Base-by-base conservation (phyloP, 2,113 vertebrate species). In the Nyctereutes procyonoides region DNA sequence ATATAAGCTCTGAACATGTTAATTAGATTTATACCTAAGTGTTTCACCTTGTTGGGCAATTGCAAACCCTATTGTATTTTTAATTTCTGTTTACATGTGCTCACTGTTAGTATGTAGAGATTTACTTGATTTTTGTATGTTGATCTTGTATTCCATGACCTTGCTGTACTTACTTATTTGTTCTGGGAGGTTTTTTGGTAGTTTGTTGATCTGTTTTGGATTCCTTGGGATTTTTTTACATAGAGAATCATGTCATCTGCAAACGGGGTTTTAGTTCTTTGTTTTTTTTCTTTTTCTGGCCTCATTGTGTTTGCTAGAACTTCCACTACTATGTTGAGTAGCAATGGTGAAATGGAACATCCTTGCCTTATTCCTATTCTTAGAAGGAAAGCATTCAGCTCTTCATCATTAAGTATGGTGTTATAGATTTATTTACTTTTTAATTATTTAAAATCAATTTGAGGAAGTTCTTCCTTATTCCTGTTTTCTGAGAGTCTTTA, bases 401-500 rank as follows among this genome's bases (percentile, higher is more conserved):
- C 38, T 84, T 56, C 30, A 14, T 43, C 13, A 82, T 81, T 69
- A n/a, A n/a, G 11, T 43, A 22, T 73, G 48, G 63, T 69, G 28
- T 62, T 91, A 71, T 20, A 60, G 65, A 32, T 71, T 82, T 71
- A 71, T 43, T 67, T 84, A 32, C 69, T 71, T 38, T 38, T 43
- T 53, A 17, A 26, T 58, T 82, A 53, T 82, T 28, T 79, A 20
- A 60, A 19, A 67, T 62, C 67, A 81, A 28, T 76, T 77, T 93
- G 60, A 95, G 38, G 48, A 85, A 55, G 51, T 92, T 74, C 28
- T 15, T 15, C 16, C 38, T 67, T 55, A 77, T 77, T 87, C 24
- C 16, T 67, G 48, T 96, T 86, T 95, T 86, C 73, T 86, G 89
- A 92, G 35, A 65, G 58, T 53, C 85, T 88, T 83, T 58, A 65